phyloP scores from a whole-genome alignment of 2,888 invertebrate genomes.

The Amphipyra berbera region DNA sequence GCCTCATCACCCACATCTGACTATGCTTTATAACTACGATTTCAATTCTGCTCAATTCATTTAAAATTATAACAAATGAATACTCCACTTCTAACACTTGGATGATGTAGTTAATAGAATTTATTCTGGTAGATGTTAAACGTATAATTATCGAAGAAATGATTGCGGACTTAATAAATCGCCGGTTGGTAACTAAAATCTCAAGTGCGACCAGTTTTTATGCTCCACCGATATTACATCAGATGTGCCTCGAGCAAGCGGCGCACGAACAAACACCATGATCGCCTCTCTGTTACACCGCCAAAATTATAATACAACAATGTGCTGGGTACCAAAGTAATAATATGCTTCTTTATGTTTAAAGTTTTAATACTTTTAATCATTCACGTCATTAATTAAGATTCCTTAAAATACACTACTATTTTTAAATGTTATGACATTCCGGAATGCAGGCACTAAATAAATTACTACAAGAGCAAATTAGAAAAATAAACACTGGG shows the following conservation, averaged over 20 bases:
- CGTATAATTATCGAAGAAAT: conserved; percentile 55
- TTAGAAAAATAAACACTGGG: conserved; percentile 28
- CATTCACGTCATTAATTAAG: no score
- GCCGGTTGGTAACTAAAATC: conserved; percentile 68
- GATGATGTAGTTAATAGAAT: conserved; percentile 22
- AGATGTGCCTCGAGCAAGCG: conserved; percentile 65
- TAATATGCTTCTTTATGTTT: background rate
- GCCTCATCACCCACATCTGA: conserved; percentile 71
- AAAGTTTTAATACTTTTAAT: background rate
- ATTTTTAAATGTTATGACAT: conserved; percentile 17
- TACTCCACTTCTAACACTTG: conserved; percentile 8
- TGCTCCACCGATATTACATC: conserved; percentile 71
- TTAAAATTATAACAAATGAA: conserved; percentile 18
- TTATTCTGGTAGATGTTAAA: conserved; percentile 29
- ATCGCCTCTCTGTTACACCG: conserved; percentile 25
- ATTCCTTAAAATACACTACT: background rate
- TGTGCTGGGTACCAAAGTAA: conserved; percentile 13
- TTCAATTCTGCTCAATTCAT: conserved; percentile 7
- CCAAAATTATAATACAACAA: conserved; percentile 28
- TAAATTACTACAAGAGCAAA: conserved; percentile 1
- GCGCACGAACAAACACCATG: conserved; percentile 53
- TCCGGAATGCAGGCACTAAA: conserved; percentile 4
- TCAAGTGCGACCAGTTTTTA: conserved; percentile 83
- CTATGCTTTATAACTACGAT: conserved; percentile 65
- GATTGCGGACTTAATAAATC: conserved; percentile 53